Evolutionary conservation across 2,113 vertebrate species (phyloP).

Genomic region (Promerops cafer): DNA sequence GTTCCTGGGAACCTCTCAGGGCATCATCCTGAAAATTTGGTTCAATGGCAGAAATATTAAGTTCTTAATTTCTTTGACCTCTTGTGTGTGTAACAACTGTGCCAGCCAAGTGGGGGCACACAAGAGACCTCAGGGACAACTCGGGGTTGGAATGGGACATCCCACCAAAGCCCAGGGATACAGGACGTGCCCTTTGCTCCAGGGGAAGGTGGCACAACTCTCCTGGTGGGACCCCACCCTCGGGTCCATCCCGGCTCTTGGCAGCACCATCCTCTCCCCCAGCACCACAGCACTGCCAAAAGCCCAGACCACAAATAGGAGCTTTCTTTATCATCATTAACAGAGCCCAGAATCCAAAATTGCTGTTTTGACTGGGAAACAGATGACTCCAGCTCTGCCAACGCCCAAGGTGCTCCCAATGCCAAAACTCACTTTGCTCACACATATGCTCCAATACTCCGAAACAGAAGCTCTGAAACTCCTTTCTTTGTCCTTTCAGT

Average conservation of each 20-base stretch:
- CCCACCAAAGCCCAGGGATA: fast-evolving
- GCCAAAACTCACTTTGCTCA: conserved; percentile 37
- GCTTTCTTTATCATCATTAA: conserved; percentile 20
- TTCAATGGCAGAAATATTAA: not conserved
- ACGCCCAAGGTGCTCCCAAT: not conserved
- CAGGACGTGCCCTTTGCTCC: fast-evolving
- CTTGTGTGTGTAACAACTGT: fast-evolving
- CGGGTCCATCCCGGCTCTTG: fast-evolving
- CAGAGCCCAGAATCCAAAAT: not conserved
- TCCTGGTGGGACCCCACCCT: not conserved
- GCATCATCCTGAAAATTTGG: not conserved
- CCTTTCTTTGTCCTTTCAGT: not conserved
- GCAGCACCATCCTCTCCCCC: not conserved
- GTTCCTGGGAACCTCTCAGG: not conserved
- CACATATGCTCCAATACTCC: not conserved
- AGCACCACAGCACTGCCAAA: not conserved
- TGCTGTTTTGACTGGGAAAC: conserved; percentile 12
- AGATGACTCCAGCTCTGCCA: conserved; percentile 35
- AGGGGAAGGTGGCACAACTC: fast-evolving
- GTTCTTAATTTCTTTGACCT: fast-evolving
- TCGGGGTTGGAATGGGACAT: fast-evolving
- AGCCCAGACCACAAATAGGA: not conserved
- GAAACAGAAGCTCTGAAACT: not conserved
- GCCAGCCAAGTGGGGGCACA: not conserved
- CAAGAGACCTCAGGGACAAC: not conserved